Evolutionary conservation across 2,113 vertebrate genomes (phyloP), one percentile per base, ranked within the genome.

Genomic region (Hyla sarda): DNA sequence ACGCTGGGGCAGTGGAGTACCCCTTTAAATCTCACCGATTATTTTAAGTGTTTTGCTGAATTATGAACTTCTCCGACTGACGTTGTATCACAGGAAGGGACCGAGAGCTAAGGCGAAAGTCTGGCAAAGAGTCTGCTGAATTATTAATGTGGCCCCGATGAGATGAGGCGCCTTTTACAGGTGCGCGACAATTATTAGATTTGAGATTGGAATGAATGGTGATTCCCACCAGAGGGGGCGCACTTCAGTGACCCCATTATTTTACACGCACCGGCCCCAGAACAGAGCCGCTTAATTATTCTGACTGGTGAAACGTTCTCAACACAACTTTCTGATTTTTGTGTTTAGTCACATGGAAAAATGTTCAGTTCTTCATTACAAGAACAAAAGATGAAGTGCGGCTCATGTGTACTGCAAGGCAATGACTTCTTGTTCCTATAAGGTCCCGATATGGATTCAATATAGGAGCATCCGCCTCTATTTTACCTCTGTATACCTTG

Each of bases 221-320:
- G 89, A 92, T 89, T 94, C 92, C 94, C 93, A 92, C 92, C 90
- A 92, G 93, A 92, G 90, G 80, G 54, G 90, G 86, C 92, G 91
- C 89, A 91, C 90, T 93, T 92, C 92, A 93, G 14, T 91, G 91
- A 93, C 92, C 92, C 90, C 91, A 88, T 93, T 94, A 92, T 92
- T 93, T 93, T 92, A 88, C 91, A 91, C 91, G 85, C 87, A 88
- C 1, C 89, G 88, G 82, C 94, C 92, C 91, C 91, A 90, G 88
- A 92, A 91, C 92, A 89, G 92, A 94, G 93, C 93, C 90, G 84
- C 89, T 95, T 93, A 93, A 95, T 95, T 94, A 94, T 94, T 94
- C 91, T 91, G 90, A 93, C 88, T 92, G 92, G 90, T 45, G 86
- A 92, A 94, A 94, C 90, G 93, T 91, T 93, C 89, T 92, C 90